Base-by-base conservation (phyloP, 2,888 invertebrate genomes). In the Stenodera caucasica region DNA sequence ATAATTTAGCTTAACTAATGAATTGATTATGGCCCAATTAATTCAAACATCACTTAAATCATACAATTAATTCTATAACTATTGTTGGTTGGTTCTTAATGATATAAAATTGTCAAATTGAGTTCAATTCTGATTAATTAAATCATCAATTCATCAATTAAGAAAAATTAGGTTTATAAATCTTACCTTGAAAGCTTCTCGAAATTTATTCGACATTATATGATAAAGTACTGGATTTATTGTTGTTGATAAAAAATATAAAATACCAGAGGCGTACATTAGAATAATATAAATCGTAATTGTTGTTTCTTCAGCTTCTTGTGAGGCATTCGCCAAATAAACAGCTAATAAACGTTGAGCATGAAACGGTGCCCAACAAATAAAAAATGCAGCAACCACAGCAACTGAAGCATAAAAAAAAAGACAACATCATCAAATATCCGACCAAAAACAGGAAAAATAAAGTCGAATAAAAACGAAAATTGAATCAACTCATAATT, bases 281-380 rank as follows among this genome's bases (percentile, higher is more conserved):
- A 93, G 82, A 54, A 87, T 82, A 56, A 85, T 84, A 79, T 91
- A 91, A 70, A 73, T 78, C 70, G 58, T 79, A 2, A 72, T 61
- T 32, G 70, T 72, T 12, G 66, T 68, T 11, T 69, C 58, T 81
- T 64, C 80, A 75, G 72, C 82, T 80, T 72, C 64, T 69, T 75
- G 49, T 73, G 71, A 67, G 6, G 77, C 67, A 80, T 9, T 84
- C 80, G 67, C 82, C 57, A 89, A 85, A 80, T 94, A 90, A 63
- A 90, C 88, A 9, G 90, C 90, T 61, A 94, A 85, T 53, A 97
- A 85, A 11, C 97, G 84, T 78, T 97, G 97, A 0, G 93, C 91
- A 80, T 97, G 96, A 81, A 96, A 96, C 1, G 97, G 96, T 0
- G 92, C 92, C 92, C 92, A 93, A 80, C 94, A 95, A 29, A 94